Percentiles rank a stretch among this genome's conserved stretches.
phyloP scores from a whole-genome alignment of 2,113 vertebrate genomes.

The Nyctereutes procyonoides region DNA sequence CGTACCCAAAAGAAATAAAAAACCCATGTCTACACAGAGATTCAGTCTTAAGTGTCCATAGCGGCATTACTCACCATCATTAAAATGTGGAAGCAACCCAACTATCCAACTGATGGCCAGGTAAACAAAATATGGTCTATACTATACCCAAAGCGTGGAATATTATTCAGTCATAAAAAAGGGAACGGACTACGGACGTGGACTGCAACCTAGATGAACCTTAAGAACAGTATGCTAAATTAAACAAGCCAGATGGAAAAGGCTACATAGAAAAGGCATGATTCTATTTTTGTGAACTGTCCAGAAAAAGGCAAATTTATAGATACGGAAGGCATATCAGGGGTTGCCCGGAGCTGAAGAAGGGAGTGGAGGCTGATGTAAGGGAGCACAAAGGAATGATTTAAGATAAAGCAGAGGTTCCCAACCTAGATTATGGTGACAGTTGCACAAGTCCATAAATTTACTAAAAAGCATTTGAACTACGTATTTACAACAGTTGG shows the following conservation, averaged over 20 bases:
- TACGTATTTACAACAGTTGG: not conserved
- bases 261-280: not conserved
- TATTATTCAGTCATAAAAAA: not conserved
- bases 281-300: not conserved
- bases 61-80: not conserved
- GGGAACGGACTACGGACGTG: not conserved
- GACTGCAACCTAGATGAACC: not conserved
- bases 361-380: not conserved
- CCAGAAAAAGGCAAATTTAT: constrained; percentile 8
- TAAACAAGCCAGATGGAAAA: not conserved
- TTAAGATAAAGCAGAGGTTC: not conserved
- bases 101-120: not conserved
- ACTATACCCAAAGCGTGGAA: not conserved
- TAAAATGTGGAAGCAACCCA: not conserved
- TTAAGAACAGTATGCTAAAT: not conserved
- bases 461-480: not conserved
- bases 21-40: not conserved
- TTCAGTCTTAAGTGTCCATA: not conserved
- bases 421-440: not conserved
- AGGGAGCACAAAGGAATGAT: not conserved
- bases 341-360: not conserved
- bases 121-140: not conserved
- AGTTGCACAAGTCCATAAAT: not conserved
- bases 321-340: not conserved
- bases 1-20: not conserved